Evolutionary conservation across 37 sponge, comb jelly and placozoan genomes (phyloP), one percentile per base, ranked within the genome.

Genomic region (Geodia barretti): DNA sequence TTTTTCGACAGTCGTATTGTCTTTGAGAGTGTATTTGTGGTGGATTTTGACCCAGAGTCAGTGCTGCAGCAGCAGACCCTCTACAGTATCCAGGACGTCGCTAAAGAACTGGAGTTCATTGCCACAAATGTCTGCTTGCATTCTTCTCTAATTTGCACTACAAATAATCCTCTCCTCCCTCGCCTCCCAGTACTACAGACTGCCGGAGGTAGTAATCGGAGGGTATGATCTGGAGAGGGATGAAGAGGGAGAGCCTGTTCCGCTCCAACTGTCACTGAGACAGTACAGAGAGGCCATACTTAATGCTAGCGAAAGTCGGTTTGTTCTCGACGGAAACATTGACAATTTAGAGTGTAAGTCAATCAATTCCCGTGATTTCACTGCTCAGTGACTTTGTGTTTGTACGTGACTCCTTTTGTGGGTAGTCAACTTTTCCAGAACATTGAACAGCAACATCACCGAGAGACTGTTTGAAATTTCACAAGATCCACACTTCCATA

Each of bases 171-270:
- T 7, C 11, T 26, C 20, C n/a, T 26, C 65, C 7, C 65, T 26
- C 65, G n/a, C 11, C 65, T 29, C 31, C 41, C 60, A 87, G 88
- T 87, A 87, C 58, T 75, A 60, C 42, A 43, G 81, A 37, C 38
- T 87, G 29, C 82, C 77, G 3, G 33, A 67, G 25, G 59, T 75
- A 2, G 69, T 77, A 4, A 68, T 87, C n/a, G 88, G 88, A 62
- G 80, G 82, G 11, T 87, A 81, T 75, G 88, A 73, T 39, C 71
- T 60, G 7, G 61, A 17, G 21, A 21, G 59, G 21, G 63, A 81
- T 68, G 71, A 74, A 0, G 68, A 58, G 29, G 74, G 65, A 20
- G 42, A 21, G 20, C 60, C 64, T 42, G 34, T 19, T 24, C 88
- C 88, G 4, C 14, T 87, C 23, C 28, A n/a, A 17, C 39, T 76